phyloP scores from a whole-genome alignment of 64 coral and sea anemone species.

The Porites lutea region DNA sequence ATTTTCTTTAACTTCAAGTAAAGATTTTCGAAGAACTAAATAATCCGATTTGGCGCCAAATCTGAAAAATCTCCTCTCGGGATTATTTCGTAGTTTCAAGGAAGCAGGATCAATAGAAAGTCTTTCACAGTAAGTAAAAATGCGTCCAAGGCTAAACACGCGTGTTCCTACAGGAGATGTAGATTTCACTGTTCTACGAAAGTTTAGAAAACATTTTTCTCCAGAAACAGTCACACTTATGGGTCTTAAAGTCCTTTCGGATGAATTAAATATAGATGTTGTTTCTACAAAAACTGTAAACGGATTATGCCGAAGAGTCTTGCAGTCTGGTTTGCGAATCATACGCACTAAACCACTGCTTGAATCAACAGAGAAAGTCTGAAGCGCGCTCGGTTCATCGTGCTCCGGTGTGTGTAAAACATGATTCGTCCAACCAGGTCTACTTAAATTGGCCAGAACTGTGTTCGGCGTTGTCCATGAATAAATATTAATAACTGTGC shows the following conservation, averaged over 20 bases:
- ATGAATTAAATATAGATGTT: slow-evolving; percentile 50
- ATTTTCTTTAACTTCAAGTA: slow-evolving; percentile 46
- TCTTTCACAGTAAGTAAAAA: slow-evolving; percentile 41
- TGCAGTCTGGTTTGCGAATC: slow-evolving; percentile 72
- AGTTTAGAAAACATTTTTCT: slow-evolving; percentile 76
- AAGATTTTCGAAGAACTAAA: slow-evolving; percentile 67
- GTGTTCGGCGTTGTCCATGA: slow-evolving; percentile 58
- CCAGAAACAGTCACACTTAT: slow-evolving; percentile 52
- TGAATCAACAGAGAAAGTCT: slow-evolving; percentile 72
- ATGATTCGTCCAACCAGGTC: slow-evolving; percentile 66
- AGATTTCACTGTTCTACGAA: slow-evolving; percentile 52
- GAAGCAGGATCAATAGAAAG: slow-evolving; percentile 44
- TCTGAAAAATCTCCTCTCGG: slow-evolving; percentile 71
- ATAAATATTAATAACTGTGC: slow-evolving; percentile 79
- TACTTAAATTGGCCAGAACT: slow-evolving; percentile 73
- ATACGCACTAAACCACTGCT: slow-evolving; percentile 65
- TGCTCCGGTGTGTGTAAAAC: slow-evolving; percentile 14
- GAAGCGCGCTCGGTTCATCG: slow-evolving; percentile 38
- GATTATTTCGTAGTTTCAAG: slow-evolving; percentile 51
- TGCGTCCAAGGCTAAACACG: slow-evolving; percentile 38
- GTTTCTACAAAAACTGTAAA: slow-evolving; percentile 67
- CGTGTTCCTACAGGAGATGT: slow-evolving; percentile 41
- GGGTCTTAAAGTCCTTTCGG: slow-evolving; percentile 8
- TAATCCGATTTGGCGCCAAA: slow-evolving; percentile 74
- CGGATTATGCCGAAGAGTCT: slow-evolving; percentile 63